Conservation (phyloP, 2,888 invertebrate species). For the Rhyacophila evoluta region DNA sequence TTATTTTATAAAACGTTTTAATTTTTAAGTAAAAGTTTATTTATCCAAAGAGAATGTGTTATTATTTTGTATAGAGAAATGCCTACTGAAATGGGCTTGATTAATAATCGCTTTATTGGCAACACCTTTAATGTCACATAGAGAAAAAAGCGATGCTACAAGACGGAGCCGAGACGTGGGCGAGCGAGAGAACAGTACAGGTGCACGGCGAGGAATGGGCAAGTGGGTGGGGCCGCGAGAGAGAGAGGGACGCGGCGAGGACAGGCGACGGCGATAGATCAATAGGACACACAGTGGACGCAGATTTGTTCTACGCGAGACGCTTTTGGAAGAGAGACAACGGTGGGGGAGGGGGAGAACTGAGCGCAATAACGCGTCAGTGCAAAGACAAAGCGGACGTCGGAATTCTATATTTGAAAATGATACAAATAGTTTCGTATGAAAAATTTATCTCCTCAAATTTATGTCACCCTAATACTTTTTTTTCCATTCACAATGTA, state of each 20-base stretch:
- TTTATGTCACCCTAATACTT: background rate
- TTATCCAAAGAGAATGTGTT: no score
- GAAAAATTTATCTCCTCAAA: background rate
- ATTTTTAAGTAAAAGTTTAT: no score
- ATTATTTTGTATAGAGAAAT: no score
- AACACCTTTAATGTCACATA: background rate
- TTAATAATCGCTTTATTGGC: no score
- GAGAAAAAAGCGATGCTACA: background rate
- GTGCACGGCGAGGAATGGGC: background rate
- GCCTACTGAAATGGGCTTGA: no score
- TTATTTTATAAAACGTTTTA: no score
- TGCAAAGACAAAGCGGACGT: background rate
- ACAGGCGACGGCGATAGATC: constrained; percentile 49
- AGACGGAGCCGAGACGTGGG: background rate
- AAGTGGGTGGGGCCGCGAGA: constrained; percentile 43
- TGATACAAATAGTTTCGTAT: background rate
- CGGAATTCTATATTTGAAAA: background rate
- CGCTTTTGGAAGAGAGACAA: background rate
- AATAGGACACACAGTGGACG: constrained; percentile 50
- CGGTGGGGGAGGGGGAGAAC: constrained; percentile 29
- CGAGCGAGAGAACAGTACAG: background rate
- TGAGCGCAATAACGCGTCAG: background rate
- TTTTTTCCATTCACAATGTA: no score
- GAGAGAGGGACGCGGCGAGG: constrained; percentile 45
- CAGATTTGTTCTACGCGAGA: constrained; percentile 43